phyloP scores from a whole-genome alignment of 2,797 vertebrate species.

The Fundulus diaphanus region DNA sequence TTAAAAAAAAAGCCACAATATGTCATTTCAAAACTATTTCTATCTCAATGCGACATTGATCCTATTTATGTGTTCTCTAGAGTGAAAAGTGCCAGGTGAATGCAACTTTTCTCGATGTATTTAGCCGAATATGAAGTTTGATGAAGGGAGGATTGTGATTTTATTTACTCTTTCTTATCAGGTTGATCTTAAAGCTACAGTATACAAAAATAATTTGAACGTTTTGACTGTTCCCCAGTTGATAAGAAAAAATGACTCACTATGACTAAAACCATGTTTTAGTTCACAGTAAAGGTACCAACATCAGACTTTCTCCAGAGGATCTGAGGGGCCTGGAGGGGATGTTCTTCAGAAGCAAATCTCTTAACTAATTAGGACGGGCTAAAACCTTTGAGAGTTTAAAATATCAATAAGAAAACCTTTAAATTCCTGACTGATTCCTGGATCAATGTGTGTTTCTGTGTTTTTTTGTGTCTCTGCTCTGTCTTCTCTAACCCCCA shows the following conservation, averaged over 20 bases:
- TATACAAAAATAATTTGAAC: not conserved
- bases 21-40: not conserved
- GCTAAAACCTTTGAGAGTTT: not conserved
- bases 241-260: not conserved
- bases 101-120: not conserved
- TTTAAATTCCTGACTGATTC: too few species aligned
- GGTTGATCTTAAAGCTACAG: not conserved
- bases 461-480: too few species aligned
- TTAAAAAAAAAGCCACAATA: not conserved
- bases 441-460: too few species aligned
- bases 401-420: not conserved
- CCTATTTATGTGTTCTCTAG: not conserved
- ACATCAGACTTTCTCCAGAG: not conserved
- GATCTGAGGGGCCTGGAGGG: not conserved
- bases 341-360: not conserved
- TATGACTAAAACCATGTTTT: too few species aligned
- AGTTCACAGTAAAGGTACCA: not conserved
- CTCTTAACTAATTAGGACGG: not conserved
- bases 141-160: not conserved
- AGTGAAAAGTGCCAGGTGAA: not conserved
- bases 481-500: too few species aligned
- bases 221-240: not conserved
- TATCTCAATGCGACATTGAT: not conserved
- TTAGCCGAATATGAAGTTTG: not conserved
- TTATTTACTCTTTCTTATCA: not conserved